Conservation (phyloP, 2,888 invertebrate species). For the Dascillus cervinus region DNA sequence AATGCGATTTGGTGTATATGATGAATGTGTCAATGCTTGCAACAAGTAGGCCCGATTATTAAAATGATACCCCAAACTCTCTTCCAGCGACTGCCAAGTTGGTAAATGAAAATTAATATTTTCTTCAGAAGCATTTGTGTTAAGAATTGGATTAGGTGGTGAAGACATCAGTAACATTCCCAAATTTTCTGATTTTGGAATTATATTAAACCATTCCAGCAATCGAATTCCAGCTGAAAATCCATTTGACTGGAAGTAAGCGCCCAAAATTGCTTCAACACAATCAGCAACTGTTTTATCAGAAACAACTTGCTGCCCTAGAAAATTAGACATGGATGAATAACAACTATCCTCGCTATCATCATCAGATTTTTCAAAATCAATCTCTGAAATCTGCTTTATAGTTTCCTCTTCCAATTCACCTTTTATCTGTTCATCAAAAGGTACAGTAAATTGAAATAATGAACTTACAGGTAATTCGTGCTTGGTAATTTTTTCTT, state of each 20-base stretch:
- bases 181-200: conserved; percentile 32
- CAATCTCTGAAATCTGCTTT: neutral
- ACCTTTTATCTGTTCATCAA: conserved; percentile 40
- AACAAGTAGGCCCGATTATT: conserved; percentile 71
- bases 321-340: conserved; percentile 13
- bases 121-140: conserved; percentile 31
- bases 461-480: conserved; percentile 45
- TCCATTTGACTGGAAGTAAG: conserved; percentile 53
- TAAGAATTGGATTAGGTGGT: conserved; percentile 38
- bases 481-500: conserved; percentile 38
- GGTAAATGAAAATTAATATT: conserved; percentile 45
- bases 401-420: conserved; percentile 24
- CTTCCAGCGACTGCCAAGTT: conserved; percentile 45
- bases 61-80: conserved; percentile 66
- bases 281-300: conserved; percentile 73
- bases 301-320: conserved; percentile 44
- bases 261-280: conserved; percentile 80
- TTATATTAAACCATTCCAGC: conserved; percentile 45
- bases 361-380: conserved; percentile 4
- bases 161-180: conserved; percentile 23
- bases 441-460: conserved; percentile 42
- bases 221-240: conserved; percentile 32
- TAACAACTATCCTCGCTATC: conserved; percentile 13
- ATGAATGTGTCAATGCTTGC: conserved; percentile 90
- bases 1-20: conserved; percentile 69